These are phyloP conservation scores for Oophaga sylvatica DNA, from an alignment of 2,797 vertebrate genomes.

Conservation along the genomic window DNA sequence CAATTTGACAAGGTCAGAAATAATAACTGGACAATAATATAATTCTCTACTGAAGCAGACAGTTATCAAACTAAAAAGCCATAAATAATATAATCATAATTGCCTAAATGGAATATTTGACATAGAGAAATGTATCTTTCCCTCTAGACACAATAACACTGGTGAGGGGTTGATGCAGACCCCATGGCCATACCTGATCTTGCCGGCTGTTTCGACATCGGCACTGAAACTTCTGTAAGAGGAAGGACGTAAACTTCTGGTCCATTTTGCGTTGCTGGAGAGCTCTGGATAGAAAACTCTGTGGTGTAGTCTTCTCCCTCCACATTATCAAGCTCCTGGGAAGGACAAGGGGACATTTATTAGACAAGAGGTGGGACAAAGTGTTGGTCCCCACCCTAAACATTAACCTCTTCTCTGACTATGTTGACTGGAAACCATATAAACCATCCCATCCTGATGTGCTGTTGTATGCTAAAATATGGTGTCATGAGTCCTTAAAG, in stretches of 20 bases:
- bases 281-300: slow-evolving; percentile 82
- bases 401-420: slow-evolving; percentile 14
- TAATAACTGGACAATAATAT: background rate
- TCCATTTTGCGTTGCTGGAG: slow-evolving; percentile 82
- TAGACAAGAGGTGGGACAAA: slow-evolving; percentile 19
- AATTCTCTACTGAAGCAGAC: background rate
- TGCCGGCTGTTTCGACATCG: slow-evolving; percentile 87
- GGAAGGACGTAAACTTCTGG: slow-evolving; percentile 94
- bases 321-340: slow-evolving; percentile 91
- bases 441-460: too few species aligned
- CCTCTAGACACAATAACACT: background rate
- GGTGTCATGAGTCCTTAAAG: background rate
- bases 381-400: background rate
- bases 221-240: slow-evolving; percentile 88
- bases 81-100: accelerated
- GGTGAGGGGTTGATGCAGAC: background rate
- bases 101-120: too few species aligned
- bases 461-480: background rate
- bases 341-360: slow-evolving; percentile 41
- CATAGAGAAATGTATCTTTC: too few species aligned
- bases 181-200: slow-evolving; percentile 82
- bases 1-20: too few species aligned
- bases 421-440: background rate
- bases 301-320: slow-evolving; percentile 88
- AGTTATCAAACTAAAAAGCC: background rate